These are phyloP conservation scores for Polypedilum vanderplanki DNA, from an alignment of 1,140 invertebrate species.

Conservation along the genomic window DNA sequence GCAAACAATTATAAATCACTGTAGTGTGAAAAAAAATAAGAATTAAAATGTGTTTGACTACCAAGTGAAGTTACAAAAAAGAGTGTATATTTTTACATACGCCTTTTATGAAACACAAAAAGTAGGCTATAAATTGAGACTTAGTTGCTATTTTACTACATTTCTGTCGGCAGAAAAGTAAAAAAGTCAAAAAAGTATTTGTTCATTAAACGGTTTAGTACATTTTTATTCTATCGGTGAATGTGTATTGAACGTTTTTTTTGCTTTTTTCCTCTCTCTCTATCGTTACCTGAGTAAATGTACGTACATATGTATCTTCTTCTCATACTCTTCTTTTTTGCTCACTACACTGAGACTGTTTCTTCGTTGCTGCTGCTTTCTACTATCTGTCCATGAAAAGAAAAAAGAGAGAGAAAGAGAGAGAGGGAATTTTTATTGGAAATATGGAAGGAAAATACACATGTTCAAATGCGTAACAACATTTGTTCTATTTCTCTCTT, in stretches of 20 bases:
- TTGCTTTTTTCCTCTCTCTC: too few relatives aligned
- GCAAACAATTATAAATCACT: constrained; percentile 18
- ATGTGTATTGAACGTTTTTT: too few relatives aligned
- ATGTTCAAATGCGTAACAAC: neutral
- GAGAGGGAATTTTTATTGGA: neutral
- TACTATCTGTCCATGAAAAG: neutral
- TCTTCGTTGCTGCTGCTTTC: neutral
- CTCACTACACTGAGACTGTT: neutral
- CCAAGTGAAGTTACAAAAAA: too few relatives aligned
- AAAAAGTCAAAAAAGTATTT: too few relatives aligned
- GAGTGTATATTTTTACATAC: neutral
- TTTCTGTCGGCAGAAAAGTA: too few relatives aligned
- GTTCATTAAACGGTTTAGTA: too few relatives aligned
- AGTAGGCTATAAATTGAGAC: neutral
- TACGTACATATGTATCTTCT: neutral
- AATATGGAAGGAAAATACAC: neutral
- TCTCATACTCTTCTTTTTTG: neutral
- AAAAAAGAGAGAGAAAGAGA: neutral
- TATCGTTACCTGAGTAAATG: neutral
- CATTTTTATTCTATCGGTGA: too few relatives aligned
- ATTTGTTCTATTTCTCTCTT: neutral
- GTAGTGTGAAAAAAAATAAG: neutral
- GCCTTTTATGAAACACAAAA: neutral
- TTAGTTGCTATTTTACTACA: neutral
- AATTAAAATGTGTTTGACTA: neutral